Conservation (phyloP, 1,140 invertebrate species). For the Sycophaga agraensis region DNA sequence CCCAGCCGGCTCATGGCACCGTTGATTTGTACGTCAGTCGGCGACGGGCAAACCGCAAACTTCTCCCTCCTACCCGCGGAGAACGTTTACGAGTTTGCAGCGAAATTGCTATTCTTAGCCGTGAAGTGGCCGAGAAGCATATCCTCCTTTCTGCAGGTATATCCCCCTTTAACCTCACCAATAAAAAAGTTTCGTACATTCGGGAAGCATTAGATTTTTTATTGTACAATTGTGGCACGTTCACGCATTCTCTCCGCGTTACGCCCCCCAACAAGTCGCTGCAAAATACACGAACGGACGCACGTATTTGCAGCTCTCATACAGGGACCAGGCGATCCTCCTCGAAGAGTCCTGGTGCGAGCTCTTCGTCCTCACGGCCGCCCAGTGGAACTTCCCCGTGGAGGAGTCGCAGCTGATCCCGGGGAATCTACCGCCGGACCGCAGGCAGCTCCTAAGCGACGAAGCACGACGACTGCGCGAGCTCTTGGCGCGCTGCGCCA, state of each 20-base stretch:
- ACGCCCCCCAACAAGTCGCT: too few species aligned
- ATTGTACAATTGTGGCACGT: too few species aligned
- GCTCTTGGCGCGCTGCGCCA: conserved; percentile 65
- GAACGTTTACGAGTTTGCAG: conserved; percentile 72
- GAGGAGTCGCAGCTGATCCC: conserved; percentile 60
- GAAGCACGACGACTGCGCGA: conserved; percentile 63
- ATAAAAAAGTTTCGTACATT: too few species aligned
- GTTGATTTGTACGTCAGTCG: conserved; percentile 35
- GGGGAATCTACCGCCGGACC: conserved; percentile 39
- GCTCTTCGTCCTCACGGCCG: conserved; percentile 79
- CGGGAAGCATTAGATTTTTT: too few species aligned
- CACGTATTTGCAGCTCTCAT: conserved; percentile 66
- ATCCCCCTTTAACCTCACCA: too few species aligned
- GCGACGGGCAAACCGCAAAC: conserved; percentile 39
- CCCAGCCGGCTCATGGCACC: conserved; percentile 37
- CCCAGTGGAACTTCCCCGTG: conserved; percentile 75
- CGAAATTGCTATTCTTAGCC: conserved; percentile 74
- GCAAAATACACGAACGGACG: too few species aligned
- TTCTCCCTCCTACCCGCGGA: conserved; percentile 59
- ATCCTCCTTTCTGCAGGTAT: conserved; percentile 71
- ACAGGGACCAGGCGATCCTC: conserved; percentile 70
- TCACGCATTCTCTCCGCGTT: too few species aligned
- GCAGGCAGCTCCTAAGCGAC: conserved; percentile 53
- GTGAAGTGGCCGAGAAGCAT: conserved; percentile 78
- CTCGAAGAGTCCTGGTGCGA: conserved; percentile 81